phyloP scores from a whole-genome alignment of 2,113 vertebrate species.

The Chlorocebus sabaeus region DNA sequence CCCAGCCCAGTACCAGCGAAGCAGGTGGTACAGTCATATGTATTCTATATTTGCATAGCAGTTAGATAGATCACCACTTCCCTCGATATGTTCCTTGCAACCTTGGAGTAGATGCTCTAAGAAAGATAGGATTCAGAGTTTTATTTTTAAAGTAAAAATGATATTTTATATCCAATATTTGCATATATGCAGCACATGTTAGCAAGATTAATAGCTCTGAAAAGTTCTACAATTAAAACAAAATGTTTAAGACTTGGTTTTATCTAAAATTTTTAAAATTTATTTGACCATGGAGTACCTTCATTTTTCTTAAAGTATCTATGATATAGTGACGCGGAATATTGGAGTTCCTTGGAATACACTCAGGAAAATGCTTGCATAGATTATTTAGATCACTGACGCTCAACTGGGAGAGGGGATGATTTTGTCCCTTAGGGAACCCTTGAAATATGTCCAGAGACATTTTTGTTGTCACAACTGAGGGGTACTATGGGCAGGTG shows the following conservation, averaged over 20 bases:
- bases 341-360: neutral
- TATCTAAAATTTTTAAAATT: neutral
- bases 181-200: neutral
- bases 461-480: neutral
- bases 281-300: neutral
- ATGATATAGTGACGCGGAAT: neutral
- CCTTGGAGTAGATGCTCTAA: neutral
- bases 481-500: neutral
- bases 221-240: neutral
- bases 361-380: neutral
- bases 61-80: neutral
- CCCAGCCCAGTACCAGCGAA: neutral
- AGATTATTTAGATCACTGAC: neutral
- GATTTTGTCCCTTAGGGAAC: neutral
- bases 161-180: neutral
- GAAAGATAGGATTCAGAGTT: neutral
- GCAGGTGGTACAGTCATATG: no score
- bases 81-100: neutral
- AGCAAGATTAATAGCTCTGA: neutral
- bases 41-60: neutral
- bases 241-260: neutral
- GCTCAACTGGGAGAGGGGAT: neutral
- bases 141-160: conserved; percentile 10
- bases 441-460: neutral
- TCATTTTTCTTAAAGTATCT: neutral